phyloP scores from a whole-genome alignment of 2,797 vertebrate genomes.

The Falco biarmicus region DNA sequence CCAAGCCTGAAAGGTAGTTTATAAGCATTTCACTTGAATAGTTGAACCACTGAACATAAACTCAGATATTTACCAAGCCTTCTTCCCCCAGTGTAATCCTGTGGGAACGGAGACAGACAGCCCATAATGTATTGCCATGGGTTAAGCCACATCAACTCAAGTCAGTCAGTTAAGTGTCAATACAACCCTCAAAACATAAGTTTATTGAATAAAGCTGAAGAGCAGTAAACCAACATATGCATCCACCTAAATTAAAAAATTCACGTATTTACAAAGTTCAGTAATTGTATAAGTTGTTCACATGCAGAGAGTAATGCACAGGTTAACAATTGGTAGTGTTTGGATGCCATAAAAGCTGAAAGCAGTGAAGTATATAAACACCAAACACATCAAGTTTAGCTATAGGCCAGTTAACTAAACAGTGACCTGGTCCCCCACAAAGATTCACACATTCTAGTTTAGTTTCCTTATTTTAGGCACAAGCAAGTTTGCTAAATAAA shows the following conservation, averaged over 20 bases:
- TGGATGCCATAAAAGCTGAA: slow-evolving; percentile 73
- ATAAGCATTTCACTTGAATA: neutral
- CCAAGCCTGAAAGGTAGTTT: neutral
- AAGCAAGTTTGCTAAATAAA: slow-evolving; percentile 72
- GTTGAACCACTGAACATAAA: neutral
- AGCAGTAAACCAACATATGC: slow-evolving; percentile 85
- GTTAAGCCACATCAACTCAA: slow-evolving; percentile 49
- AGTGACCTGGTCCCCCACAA: slow-evolving; percentile 70
- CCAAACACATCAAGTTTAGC: slow-evolving; percentile 70
- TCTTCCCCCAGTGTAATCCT: neutral
- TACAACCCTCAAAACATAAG: slow-evolving; percentile 83
- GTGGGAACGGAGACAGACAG: neutral
- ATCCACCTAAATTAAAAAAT: slow-evolving; percentile 88
- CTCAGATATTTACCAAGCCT: neutral
- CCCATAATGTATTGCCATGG: neutral
- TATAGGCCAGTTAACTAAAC: slow-evolving; percentile 73
- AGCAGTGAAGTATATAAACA: slow-evolving; percentile 74
- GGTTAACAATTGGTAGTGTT: slow-evolving; percentile 72
- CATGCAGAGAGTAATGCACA: slow-evolving; percentile 89
- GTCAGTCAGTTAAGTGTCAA: slow-evolving; percentile 69
- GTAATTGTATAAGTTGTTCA: slow-evolving; percentile 81
- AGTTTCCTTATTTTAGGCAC: slow-evolving; percentile 76
- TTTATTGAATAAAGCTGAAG: slow-evolving; percentile 90
- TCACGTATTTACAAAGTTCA: slow-evolving; percentile 89
- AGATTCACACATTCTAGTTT: slow-evolving; percentile 70